A percentile compares a stretch with the other conserved stretches of the same genome.
These are phyloP conservation scores for Cariama cristata DNA, from an alignment of 2,113 vertebrate species.

Conservation along the genomic window DNA sequence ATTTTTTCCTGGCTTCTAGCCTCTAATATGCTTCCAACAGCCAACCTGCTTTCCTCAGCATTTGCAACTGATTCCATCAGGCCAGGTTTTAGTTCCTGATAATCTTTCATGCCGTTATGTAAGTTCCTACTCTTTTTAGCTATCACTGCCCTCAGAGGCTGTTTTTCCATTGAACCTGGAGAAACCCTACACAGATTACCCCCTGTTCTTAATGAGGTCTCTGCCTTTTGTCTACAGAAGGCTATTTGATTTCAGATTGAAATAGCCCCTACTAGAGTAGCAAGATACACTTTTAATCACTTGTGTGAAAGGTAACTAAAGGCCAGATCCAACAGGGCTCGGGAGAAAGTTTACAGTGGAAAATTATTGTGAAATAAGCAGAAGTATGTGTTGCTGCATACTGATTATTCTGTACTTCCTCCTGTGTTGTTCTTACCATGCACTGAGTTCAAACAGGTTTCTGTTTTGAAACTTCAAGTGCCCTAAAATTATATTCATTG, in stretches of 20 bases:
- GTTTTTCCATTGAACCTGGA: background rate
- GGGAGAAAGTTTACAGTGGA: background rate
- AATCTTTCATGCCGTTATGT: background rate
- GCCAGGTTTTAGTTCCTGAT: background rate
- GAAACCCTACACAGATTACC: background rate
- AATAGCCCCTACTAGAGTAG: background rate
- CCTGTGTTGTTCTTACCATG: background rate
- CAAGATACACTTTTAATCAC: background rate
- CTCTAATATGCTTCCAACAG: background rate
- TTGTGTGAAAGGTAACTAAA: background rate
- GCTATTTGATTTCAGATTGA: background rate
- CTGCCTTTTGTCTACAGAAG: background rate
- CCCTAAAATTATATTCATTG: background rate
- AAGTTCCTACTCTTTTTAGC: background rate
- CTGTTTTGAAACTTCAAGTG: background rate
- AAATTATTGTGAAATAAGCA: background rate
- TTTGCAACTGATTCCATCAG: background rate
- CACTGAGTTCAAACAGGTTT: background rate
- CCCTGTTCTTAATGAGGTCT: background rate
- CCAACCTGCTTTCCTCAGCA: background rate
- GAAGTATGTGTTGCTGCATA: background rate
- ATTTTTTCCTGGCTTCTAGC: constrained; percentile 48
- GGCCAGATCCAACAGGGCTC: background rate
- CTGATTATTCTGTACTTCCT: background rate
- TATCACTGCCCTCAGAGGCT: background rate